Base-by-base conservation (phyloP, 2,797 vertebrate genomes). In the Knipowitschia caucasica region DNA sequence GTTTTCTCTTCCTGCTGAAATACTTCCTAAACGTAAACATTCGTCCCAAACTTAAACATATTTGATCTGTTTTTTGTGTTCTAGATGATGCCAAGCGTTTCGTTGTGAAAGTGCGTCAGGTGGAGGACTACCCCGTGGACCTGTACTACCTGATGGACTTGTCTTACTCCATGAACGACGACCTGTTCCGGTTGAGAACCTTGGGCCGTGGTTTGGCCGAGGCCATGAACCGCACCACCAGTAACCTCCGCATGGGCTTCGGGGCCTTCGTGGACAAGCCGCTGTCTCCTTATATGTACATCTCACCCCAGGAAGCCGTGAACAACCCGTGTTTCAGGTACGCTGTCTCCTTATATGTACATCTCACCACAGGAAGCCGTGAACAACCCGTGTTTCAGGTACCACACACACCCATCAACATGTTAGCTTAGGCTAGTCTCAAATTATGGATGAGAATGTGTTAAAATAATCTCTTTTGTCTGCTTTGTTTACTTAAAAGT, bases 111-210 rank as follows among this genome's bases (percentile, higher is more conserved):
- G 96, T 98, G 59, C 91, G 94, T 4, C 96, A 98, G 81, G 96
- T 98, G n/a, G 95, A 97, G 63, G 96, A 98, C 84, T 99, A 99
- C 63, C 96, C 96, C 0, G 94, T 99, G 56, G 96, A 99, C 42
- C 94, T 99, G 68, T 99, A 99, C 83, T 99, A 99, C 85, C 88
- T 99, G 73, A 99, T 99, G 96, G 96, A 99, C 64, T 83, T 99
- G 42, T 98, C 96, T 55, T 94, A 91, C 83, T 99, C 96, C 64
- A 92, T 92, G 91, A 89, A 90, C 0, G 91, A 92, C 7, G 91
- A 92, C 69, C 89, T 99, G 40, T 59, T 34, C 49, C 94, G 87
- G 15, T 92, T 99, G 73, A 90, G 92, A 68, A 91, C 82, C 1
- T 81, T 99, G 61, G 95, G 96, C 11, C 93, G 87, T 35, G 89